Evolutionary conservation across 2,113 vertebrate species (phyloP), one percentile per base, ranked within the genome.

Genomic region (Podocnemis expansa): DNA sequence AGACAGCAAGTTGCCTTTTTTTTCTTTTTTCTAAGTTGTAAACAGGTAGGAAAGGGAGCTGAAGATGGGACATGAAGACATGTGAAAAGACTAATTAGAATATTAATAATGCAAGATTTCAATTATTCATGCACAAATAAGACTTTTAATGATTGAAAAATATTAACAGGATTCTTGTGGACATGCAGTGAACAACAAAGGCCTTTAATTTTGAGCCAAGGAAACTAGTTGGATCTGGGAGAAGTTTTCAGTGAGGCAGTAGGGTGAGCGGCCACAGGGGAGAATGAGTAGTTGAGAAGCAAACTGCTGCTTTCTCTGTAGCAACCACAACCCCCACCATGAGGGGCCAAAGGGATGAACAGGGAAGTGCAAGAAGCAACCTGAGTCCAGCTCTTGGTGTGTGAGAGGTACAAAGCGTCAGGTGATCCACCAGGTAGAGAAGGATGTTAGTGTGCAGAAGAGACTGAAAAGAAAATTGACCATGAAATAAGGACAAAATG

Each of bases 91-190:
- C 94, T 93, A 95, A 96, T 91, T 84, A 94, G 89, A 82, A 67
- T 84, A 94, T 95, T 89, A 96, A 96, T 93, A 95, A 96, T 95
- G 90, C 83, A 97, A 89, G 27, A 12, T 89, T 96, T 92, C 79
- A 87, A 80, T 94, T 93, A 86, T 88, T 87, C 75, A 79, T 91
- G 55, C 45, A 88, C 89, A 95, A 94, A 82, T 21, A 78, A 60
- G 84, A 38, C 76, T 16, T 81, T 92, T 67, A 79, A 84, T 76
- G 89, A 22, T 2, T 90, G 79, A 47, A 47, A 22, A 38, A 67
- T 11, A 31, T 7, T 60, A 92, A 47, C 31, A 31, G 73, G 78
- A 17, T 29, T 51, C 38, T 0, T 0, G n/a, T 80, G 84, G 76
- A 78, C 49, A 41, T 34, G 88, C 76, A 73, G n/a, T 10, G 60